Percentiles rank a stretch among this genome's conserved stretches.
These are phyloP conservation scores for Microcebus jonahi DNA, from an alignment of 2,113 vertebrate genomes.

Conservation along the genomic window DNA sequence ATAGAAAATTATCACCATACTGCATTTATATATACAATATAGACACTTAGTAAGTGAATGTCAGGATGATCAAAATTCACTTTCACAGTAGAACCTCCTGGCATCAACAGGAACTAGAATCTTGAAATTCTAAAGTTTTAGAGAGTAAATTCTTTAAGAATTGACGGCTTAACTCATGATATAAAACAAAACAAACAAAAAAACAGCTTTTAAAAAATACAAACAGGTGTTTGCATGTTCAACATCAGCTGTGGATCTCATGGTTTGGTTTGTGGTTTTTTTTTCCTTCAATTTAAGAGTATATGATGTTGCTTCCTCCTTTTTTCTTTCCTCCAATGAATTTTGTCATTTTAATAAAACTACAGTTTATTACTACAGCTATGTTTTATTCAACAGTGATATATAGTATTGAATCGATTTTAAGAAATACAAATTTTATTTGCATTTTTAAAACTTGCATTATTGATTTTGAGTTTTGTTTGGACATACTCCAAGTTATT, in stretches of 20 bases:
- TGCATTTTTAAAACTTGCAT: background rate
- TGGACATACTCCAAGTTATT: background rate
- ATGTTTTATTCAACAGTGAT: background rate
- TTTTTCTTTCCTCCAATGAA: background rate
- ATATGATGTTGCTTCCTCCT: background rate
- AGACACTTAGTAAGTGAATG: background rate
- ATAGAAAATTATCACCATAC: background rate
- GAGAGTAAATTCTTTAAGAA: slow-evolving; percentile 18
- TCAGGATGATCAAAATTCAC: slow-evolving; percentile 27
- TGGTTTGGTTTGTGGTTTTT: background rate
- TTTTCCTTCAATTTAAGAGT: background rate
- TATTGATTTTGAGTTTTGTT: background rate
- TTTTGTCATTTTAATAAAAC: slow-evolving; percentile 35
- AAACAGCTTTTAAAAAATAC: background rate
- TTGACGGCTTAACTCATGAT: background rate
- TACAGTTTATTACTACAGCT: background rate
- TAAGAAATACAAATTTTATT: background rate
- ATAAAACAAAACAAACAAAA: background rate
- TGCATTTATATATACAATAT: background rate
- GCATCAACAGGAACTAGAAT: background rate
- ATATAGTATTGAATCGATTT: background rate
- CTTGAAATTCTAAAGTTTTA: background rate
- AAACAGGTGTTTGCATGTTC: background rate
- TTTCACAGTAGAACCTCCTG: background rate
- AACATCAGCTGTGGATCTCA: background rate